These are phyloP conservation scores for Ectemnius continuus DNA, from an alignment of 2,888 invertebrate species.

Conservation along the genomic window DNA sequence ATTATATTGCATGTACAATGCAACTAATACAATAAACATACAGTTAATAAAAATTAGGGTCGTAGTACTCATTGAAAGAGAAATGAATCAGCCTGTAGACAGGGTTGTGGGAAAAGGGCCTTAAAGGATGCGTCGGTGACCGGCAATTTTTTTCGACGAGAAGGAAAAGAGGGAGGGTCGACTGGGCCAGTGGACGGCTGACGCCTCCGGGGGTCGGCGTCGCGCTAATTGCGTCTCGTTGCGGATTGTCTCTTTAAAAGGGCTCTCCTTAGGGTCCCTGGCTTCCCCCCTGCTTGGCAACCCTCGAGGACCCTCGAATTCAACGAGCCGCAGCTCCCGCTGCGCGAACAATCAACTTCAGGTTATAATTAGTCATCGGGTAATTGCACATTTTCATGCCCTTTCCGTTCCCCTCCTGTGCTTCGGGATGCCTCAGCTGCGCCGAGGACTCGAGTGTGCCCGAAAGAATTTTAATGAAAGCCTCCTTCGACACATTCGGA, in stretches of 20 bases:
- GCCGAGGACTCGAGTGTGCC: too few species aligned
- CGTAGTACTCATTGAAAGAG: too few species aligned
- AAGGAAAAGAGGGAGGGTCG: background rate
- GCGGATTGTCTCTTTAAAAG: conserved; percentile 12
- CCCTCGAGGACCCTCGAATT: conserved; percentile 5
- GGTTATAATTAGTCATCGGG: conserved; percentile 7
- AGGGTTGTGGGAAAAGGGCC: too few species aligned
- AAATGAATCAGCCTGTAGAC: too few species aligned
- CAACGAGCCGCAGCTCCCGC: background rate
- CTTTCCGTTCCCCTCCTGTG: too few species aligned
- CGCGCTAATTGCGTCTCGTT: conserved; percentile 14
- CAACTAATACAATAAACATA: too few species aligned
- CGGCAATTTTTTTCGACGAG: conserved; percentile 26
- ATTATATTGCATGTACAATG: too few species aligned
- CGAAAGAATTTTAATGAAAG: background rate
- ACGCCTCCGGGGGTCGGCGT: conserved; percentile 10
- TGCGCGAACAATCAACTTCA: background rate
- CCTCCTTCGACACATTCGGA: background rate
- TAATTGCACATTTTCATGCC: background rate
- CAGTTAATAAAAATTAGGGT: too few species aligned
- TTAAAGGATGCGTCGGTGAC: conserved; percentile 13
- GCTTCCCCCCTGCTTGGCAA: background rate
- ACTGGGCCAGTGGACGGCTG: background rate
- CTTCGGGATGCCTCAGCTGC: too few species aligned
- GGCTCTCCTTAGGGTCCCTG: background rate